Base-by-base conservation (phyloP, 1,140 invertebrate species). In the Scylla paramamosain region DNA sequence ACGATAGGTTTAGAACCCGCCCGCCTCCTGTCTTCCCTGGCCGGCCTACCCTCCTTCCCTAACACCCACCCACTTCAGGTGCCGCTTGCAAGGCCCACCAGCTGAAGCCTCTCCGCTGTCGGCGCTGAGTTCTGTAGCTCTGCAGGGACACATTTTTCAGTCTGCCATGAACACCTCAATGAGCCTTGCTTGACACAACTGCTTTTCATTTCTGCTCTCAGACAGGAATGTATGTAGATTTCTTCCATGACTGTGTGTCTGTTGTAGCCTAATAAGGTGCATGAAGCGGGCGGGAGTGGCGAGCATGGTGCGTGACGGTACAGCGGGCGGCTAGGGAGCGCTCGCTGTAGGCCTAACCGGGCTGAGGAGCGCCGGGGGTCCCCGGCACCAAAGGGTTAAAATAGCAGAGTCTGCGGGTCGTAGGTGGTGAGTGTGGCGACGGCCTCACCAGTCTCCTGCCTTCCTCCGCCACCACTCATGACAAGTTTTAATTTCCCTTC, bases 321-420 rank as follows among this genome's bases (percentile, higher is more conserved):
- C 92, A 86, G 82, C 82, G 31, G 86, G 59, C 84, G 92, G 82
- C 92, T 39, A 59, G 86, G 48, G 93, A 90, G 52, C 52, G 93
- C 48, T 59, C 20, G 67, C 86, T 82, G 87, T 94, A 94, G 93
- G 94, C 94, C 94, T 95, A 95, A 95, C 83, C 45, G 91, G 88
- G 88, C n/a, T 59, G 39, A 87, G 45, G 28, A 67, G 91, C 90
- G 94, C 91, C 46, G 83, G 94, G 90, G 84, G 94, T 92, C 86
- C 88, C 14, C 45, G 94, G 91, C 94, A 92, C 91, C 94, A 95
- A 95, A 95, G 94, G 94, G 94, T 95, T 95, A 89, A 95, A 95
- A 95, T 95, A 95, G 94, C 91, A 93, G 94, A 93, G 94, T 91
- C 91, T 84, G 94, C 84, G 83, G 94, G 91, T 29, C 52, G 46